Evolutionary conservation across 2,797 vertebrate species (phyloP), one percentile per base, ranked within the genome.

Genomic region (Premnoplex brunnescens): DNA sequence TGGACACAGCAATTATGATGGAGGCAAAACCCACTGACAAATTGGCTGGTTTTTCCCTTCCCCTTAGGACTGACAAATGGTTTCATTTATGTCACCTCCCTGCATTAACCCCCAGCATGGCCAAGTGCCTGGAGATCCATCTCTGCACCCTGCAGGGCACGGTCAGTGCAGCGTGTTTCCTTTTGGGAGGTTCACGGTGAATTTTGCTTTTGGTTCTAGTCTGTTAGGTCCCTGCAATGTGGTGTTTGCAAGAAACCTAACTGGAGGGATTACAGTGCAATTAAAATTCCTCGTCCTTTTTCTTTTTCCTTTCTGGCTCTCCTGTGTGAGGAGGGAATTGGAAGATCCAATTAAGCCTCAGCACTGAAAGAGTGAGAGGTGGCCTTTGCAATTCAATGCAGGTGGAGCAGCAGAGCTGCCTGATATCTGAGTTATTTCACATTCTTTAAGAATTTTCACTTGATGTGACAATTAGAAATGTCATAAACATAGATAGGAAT

Each of bases 281-380:
- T 96, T 96, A 97, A 96, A 94, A 95, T 95, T 95, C 93, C 90
- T 90, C 23, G 24, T 86, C 36, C 58, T 82, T 85, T 55, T 56
- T 56, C 58, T 81, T 86, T 55, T 56, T 56, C 46, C 79, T 84
- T 72, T 22, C 73, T 95, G 96, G 93, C 88, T 55, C 51, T 91
- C 58, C 85, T n/a, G 23, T 51, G 63, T 48, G 71, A 59, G 36
- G 77, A 41, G 48, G 27, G 49, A 71, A 41, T 76, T 85, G 90
- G 83, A 76, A 73, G 85, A 82, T 52, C 85, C 93, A 91, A 93
- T 94, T 68, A 95, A 91, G 44, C 58, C 58, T 66, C 60, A 34
- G 13, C 9, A 1, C 58, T 39, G 46, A 14, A 48, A 64, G 58
- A 67, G 34, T 52, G 27, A 2, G 69, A 74, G 49, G 41, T 88